These are phyloP conservation scores for Micoletzkya japonica DNA, from an alignment of 2,888 invertebrate species.

Conservation along the genomic window DNA sequence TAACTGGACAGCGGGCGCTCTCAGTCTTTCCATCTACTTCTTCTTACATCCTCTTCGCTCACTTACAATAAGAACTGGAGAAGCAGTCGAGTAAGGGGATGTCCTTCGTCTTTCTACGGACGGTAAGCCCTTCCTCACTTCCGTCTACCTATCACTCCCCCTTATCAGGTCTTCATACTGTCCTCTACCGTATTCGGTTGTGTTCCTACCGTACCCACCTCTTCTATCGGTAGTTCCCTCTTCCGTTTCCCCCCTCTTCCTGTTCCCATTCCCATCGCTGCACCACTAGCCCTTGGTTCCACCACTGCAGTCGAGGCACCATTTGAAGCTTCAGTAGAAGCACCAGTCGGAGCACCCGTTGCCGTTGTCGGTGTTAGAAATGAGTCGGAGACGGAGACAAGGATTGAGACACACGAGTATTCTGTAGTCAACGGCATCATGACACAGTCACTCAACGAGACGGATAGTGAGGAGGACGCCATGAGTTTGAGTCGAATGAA, in stretches of 20 bases:
- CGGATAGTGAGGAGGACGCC: too few relatives aligned
- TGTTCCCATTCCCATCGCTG: background rate
- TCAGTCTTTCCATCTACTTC: background rate
- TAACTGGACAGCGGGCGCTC: background rate
- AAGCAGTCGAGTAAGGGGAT: too few relatives aligned
- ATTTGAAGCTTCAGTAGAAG: too few relatives aligned
- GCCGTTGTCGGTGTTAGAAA: too few relatives aligned
- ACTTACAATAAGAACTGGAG: too few relatives aligned
- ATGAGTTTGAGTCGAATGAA: too few relatives aligned
- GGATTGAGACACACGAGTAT: too few relatives aligned
- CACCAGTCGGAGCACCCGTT: too few relatives aligned
- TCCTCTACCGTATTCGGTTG: constrained; percentile 10
- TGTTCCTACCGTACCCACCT: constrained; percentile 9
- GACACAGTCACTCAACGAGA: too few relatives aligned
- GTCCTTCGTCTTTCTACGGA: background rate
- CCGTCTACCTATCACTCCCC: background rate
- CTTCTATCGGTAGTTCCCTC: constrained; percentile 4
- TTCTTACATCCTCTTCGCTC: background rate
- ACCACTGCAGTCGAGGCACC: too few relatives aligned
- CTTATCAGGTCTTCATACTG: background rate
- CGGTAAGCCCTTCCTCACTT: background rate
- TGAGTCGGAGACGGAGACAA: too few relatives aligned
- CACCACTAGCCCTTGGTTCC: background rate
- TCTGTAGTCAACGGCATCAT: too few relatives aligned
- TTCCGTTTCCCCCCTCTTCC: background rate